phyloP scores from a whole-genome alignment of 2,113 vertebrate genomes.

The Clarias macrocephalus region DNA sequence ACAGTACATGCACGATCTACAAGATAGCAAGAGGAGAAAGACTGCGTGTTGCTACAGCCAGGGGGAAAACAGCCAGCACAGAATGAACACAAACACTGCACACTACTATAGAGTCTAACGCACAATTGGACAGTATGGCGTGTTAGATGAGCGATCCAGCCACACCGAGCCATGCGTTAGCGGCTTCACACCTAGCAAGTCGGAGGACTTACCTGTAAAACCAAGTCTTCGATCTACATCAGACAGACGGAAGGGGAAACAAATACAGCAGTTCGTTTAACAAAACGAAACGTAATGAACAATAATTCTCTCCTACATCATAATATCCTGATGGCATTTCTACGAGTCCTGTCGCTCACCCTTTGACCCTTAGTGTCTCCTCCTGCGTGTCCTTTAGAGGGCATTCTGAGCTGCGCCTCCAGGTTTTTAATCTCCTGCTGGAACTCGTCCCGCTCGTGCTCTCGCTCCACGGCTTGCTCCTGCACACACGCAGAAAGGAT shows the following conservation, averaged over 20 bases:
- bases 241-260: conserved; percentile 62
- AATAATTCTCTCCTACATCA: neutral
- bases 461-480: conserved; percentile 92
- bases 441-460: conserved; percentile 95
- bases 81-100: neutral
- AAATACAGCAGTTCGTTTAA: conserved; percentile 57
- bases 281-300: conserved; percentile 17
- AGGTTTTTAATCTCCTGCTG: conserved; percentile 91
- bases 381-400: conserved; percentile 58
- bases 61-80: neutral
- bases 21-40: neutral
- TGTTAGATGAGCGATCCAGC: neutral
- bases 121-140: neutral
- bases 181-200: conserved; percentile 1
- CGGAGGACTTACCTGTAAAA: conserved; percentile 81
- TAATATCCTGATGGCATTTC: neutral
- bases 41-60: neutral
- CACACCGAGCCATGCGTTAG: conserved; percentile 42
- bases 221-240: conserved; percentile 81
- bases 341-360: conserved; percentile 66
- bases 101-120: neutral
- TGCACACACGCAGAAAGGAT: conserved; percentile 52
- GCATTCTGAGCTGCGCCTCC: conserved; percentile 80
- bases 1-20: neutral
- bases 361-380: conserved; percentile 65